These are phyloP conservation scores for Zaprionus ghesquierei DNA, from an alignment of 1,140 invertebrate species.

Conservation along the genomic window DNA sequence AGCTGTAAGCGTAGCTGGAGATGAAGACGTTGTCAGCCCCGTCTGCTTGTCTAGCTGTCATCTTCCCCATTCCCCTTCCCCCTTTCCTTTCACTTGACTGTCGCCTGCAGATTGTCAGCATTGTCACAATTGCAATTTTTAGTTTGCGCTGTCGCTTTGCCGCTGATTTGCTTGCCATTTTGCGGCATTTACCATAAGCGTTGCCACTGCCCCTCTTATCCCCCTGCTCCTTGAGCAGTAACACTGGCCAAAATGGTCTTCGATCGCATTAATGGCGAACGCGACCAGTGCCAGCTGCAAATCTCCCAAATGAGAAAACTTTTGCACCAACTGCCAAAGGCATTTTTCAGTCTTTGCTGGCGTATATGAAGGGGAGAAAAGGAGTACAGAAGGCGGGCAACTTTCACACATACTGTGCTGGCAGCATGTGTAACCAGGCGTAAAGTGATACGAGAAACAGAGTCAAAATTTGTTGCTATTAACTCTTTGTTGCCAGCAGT, in stretches of 20 bases:
- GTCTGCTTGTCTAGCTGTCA: constrained; percentile 52
- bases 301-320: constrained; percentile 70
- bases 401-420: constrained; percentile 1
- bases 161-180: constrained; percentile 77
- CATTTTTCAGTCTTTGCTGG: constrained; percentile 11
- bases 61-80: neutral
- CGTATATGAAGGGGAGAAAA: neutral
- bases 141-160: constrained; percentile 22
- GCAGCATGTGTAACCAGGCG: constrained; percentile 20
- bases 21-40: constrained; percentile 47
- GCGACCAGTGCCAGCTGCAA: constrained; percentile 60
- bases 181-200: constrained; percentile 72
- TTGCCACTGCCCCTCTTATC: neutral
- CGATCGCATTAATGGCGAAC: constrained; percentile 66
- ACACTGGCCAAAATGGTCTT: constrained; percentile 60
- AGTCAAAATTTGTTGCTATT: neutral
- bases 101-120: constrained; percentile 78
- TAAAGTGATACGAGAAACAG: constrained; percentile 30
- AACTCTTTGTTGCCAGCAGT: neutral
- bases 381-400: neutral
- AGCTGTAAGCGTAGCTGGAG: neutral
- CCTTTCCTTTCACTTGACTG: constrained; percentile 33
- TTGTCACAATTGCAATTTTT: constrained; percentile 77
- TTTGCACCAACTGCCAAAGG: constrained; percentile 35
- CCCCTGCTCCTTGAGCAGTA: neutral